Evolutionary conservation across 2,113 vertebrate species (phyloP).

Genomic region (Platycercus adscitus): DNA sequence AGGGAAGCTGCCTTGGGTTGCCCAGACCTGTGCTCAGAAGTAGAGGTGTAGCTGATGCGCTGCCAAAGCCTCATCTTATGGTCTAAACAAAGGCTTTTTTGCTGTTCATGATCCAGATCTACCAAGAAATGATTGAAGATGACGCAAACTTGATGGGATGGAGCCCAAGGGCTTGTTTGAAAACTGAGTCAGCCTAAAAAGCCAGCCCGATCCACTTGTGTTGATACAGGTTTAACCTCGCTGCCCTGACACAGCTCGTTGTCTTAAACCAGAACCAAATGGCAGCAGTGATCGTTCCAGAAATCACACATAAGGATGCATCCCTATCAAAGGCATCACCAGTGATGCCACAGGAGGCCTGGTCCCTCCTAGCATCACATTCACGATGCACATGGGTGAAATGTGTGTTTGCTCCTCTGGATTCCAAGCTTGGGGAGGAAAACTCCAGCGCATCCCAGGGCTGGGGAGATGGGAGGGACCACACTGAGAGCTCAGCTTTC

Average conservation of each 20-base stretch:
- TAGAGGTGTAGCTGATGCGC: not conserved
- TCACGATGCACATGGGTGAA: accelerated
- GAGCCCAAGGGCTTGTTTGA: constrained; percentile 3
- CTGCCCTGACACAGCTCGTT: not conserved
- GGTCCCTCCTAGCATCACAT: not conserved
- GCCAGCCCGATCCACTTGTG: not conserved
- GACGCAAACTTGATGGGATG: not conserved
- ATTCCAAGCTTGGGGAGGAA: not conserved
- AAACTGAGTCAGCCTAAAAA: constrained; percentile 6
- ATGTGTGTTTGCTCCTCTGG: not conserved
- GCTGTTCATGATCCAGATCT: not conserved
- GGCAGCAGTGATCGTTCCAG: not conserved
- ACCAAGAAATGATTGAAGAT: constrained; percentile 32
- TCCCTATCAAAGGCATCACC: not conserved
- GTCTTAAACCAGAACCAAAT: not conserved
- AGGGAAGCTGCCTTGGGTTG: not conserved
- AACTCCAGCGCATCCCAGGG: not conserved
- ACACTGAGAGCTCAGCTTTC: not conserved
- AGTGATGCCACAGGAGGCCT: accelerated
- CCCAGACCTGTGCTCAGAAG: not conserved
- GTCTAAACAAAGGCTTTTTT: not conserved
- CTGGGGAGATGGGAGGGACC: not conserved
- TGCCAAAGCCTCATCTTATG: not conserved
- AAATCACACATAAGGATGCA: not conserved
- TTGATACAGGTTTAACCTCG: not conserved